These are phyloP conservation scores for Oxystoma pomonae DNA, from an alignment of 2,888 invertebrate genomes.

Conservation along the genomic window DNA sequence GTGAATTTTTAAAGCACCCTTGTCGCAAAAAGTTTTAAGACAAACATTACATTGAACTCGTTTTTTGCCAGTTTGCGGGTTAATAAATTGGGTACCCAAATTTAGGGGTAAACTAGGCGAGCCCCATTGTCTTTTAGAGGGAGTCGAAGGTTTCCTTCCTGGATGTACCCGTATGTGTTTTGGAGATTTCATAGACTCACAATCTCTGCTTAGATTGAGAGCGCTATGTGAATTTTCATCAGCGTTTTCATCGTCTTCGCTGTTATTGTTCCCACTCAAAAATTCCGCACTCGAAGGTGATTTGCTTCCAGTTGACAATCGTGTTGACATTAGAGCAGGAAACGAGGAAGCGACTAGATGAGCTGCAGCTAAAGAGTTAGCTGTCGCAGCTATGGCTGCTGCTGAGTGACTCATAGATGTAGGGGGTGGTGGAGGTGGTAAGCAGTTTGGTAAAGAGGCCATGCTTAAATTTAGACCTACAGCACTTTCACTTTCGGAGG, in stretches of 20 bases:
- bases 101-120: slow-evolving; percentile 73
- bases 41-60: slow-evolving; percentile 98
- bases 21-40: slow-evolving; percentile 98
- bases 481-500: slow-evolving; percentile 49
- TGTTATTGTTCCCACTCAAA: slow-evolving; percentile 45
- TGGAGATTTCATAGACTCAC: slow-evolving; percentile 48
- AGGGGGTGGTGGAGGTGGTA: slow-evolving; percentile 56
- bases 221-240: slow-evolving; percentile 61
- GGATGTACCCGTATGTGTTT: slow-evolving; percentile 46
- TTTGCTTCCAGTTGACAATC: slow-evolving; percentile 52
- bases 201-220: slow-evolving; percentile 60
- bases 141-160: slow-evolving; percentile 63
- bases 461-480: slow-evolving; percentile 59
- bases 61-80: slow-evolving; percentile 92
- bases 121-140: slow-evolving; percentile 77
- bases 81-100: slow-evolving; percentile 84
- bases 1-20: slow-evolving; percentile 98
- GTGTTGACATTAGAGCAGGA: slow-evolving; percentile 55
- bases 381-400: slow-evolving; percentile 63
- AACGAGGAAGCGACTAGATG: slow-evolving; percentile 61
- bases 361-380: slow-evolving; percentile 52
- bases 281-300: slow-evolving; percentile 45
- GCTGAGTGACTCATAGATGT: slow-evolving; percentile 59
- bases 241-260: slow-evolving; percentile 56
- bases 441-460: slow-evolving; percentile 60